Percentiles rank a stretch among this genome's conserved stretches.
These are phyloP conservation scores for Lophius piscatorius DNA, from an alignment of 2,113 vertebrate genomes.

Conservation along the genomic window DNA sequence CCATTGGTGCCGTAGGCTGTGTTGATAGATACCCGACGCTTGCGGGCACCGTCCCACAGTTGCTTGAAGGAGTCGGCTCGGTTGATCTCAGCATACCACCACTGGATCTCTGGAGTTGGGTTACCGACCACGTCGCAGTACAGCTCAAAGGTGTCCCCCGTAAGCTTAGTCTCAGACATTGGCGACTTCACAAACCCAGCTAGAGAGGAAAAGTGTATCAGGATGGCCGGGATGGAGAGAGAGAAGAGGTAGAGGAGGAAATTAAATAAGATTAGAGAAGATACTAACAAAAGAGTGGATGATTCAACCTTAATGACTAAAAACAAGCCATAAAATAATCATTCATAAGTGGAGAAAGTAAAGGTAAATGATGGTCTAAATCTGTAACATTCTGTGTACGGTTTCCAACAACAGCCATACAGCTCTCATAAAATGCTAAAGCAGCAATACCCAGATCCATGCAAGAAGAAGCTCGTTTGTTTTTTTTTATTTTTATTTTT, in stretches of 20 bases:
- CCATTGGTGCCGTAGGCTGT: slow-evolving; percentile 94
- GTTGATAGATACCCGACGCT: slow-evolving; percentile 95
- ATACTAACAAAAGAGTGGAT: not conserved
- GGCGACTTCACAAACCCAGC: slow-evolving; percentile 99
- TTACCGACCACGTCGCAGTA: slow-evolving; percentile 98
- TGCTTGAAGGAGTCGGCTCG: slow-evolving; percentile 98
- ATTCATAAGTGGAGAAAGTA: no score
- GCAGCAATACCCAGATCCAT: no score
- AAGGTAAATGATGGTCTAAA: no score
- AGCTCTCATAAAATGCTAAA: no score
- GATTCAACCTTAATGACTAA: no score
- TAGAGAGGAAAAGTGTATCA: slow-evolving; percentile 83
- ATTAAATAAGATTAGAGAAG: slow-evolving; percentile 31
- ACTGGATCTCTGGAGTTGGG: slow-evolving; percentile 99
- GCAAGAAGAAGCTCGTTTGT: no score
- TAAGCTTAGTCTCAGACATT: slow-evolving; percentile 99
- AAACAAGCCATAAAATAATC: no score
- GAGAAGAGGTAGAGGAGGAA: slow-evolving; percentile 63
- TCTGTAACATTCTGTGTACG: no score
- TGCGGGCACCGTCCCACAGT: slow-evolving; percentile 96
- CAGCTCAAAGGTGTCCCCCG: slow-evolving; percentile 99
- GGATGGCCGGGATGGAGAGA: slow-evolving; percentile 56
- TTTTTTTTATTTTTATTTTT: no score
- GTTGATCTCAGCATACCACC: slow-evolving; percentile 99
- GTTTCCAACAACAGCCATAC: no score